Conservation (phyloP, 2,888 invertebrate genomes). For the Diloba caeruleocephala region DNA sequence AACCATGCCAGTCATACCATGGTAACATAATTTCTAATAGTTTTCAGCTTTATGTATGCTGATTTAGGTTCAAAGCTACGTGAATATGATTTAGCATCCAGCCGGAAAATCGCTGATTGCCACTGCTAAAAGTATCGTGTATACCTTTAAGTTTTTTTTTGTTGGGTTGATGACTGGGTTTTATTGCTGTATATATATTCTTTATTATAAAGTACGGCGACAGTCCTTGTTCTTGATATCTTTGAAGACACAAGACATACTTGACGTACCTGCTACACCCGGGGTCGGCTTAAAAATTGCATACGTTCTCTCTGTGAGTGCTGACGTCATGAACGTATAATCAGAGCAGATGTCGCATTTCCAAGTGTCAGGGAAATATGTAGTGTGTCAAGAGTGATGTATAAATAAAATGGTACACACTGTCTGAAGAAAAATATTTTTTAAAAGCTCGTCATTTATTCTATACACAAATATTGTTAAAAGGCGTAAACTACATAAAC, state of each 20-base stretch:
- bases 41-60: slow-evolving; percentile 25
- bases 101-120: no score
- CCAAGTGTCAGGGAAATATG: slow-evolving; percentile 29
- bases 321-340: slow-evolving; percentile 39
- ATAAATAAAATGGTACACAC: slow-evolving; percentile 25
- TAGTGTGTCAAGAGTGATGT: slow-evolving; percentile 19
- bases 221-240: slow-evolving; percentile 2
- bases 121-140: no score
- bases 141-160: no score
- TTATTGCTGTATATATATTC: no score
- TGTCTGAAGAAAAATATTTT: background rate
- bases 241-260: slow-evolving; percentile 9
- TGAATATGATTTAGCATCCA: slow-evolving; percentile 8
- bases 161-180: no score
- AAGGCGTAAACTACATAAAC: no score
- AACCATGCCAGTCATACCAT: slow-evolving; percentile 42
- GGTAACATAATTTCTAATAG: slow-evolving; percentile 23
- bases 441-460: no score
- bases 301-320: slow-evolving; percentile 29
- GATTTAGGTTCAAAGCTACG: slow-evolving; percentile 26
- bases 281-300: slow-evolving; percentile 49
- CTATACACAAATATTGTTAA: no score
- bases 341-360: slow-evolving; percentile 38
- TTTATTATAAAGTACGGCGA: slow-evolving; percentile 2
- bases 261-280: slow-evolving; percentile 13